Base-by-base conservation (phyloP, 2,888 invertebrate genomes). In the Ennomos fuscantarius region DNA sequence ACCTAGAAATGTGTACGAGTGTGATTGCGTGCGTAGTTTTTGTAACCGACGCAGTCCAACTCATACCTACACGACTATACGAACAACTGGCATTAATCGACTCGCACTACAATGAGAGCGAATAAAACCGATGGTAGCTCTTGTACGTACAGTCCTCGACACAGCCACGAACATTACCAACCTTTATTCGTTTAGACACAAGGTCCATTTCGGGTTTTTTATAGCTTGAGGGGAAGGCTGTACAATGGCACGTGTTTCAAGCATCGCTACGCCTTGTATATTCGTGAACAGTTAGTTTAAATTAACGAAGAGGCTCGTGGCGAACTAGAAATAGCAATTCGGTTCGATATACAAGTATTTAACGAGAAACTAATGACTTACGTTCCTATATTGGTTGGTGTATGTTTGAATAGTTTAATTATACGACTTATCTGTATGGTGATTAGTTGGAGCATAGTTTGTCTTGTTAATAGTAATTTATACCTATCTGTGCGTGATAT, bases 271-370 rank as follows among this genome's bases (percentile, higher is more conserved):
- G 69, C 70, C 70, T 74, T 70, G 71, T 75, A 73, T 76, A 79
- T 73, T 70, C 74, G 65, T 65, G 68, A 73, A 79, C 81, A 78
- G 82, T 82, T 83, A 80, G 72, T 78, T 77, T 67, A 68, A 70
- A 75, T 73, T 76, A 77, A 77, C 74, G 71, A 74, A 74, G 69
- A 73, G 67, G 68, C 72, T 73, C 59, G 62, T 65, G 62, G 66
- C 64, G 63, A 62, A 70, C 73, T 75, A 76, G 67, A 70, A 72
- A 70, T 68, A 70, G 68, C 69, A 72, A 72, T 73, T 74, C 69
- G 63, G 69, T 74, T 70, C 70, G 68, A 70, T 72, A 72, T 73
- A 73, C 70, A 75, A 68, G 66, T 70, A 68, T 73, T 73, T 72
- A 72, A 70, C 68, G 63, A 62, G 63, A 69, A 69, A 70, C 65